Evolutionary conservation across 2,113 vertebrate species (phyloP).

Genomic region (Petrocephalus zakoni): DNA sequence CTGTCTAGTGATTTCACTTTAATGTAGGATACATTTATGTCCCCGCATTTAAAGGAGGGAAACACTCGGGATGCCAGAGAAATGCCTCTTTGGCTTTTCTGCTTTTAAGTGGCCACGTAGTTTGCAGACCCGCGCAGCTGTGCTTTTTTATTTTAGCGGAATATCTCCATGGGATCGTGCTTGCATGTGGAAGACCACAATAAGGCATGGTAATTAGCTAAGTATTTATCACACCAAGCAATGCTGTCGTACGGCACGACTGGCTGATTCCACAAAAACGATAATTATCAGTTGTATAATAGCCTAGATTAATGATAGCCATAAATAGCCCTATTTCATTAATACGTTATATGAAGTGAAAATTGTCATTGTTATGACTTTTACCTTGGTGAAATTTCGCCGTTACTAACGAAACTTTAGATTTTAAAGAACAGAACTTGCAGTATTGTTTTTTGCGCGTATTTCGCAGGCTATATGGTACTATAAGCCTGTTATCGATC

Average conservation of each 20-base stretch:
- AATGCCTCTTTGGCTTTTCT: neutral
- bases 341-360: neutral
- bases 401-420: neutral
- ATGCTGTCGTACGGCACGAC: neutral
- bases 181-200: neutral
- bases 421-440: neutral
- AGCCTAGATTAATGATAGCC: neutral
- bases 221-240: neutral
- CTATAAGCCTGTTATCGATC: neutral
- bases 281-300: neutral
- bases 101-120: conserved; percentile 8
- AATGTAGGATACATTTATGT: neutral
- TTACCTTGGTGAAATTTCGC: neutral
- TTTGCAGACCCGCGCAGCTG: neutral
- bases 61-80: neutral
- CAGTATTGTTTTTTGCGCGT: neutral
- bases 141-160: neutral
- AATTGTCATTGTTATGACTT: neutral
- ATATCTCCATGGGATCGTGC: neutral
- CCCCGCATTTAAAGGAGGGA: neutral
- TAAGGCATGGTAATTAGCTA: neutral
- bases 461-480: neutral
- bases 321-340: neutral
- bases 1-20: neutral
- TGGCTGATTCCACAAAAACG: neutral